phyloP scores from a whole-genome alignment of 2,797 vertebrate species.

The Vespertilio murinus region DNA sequence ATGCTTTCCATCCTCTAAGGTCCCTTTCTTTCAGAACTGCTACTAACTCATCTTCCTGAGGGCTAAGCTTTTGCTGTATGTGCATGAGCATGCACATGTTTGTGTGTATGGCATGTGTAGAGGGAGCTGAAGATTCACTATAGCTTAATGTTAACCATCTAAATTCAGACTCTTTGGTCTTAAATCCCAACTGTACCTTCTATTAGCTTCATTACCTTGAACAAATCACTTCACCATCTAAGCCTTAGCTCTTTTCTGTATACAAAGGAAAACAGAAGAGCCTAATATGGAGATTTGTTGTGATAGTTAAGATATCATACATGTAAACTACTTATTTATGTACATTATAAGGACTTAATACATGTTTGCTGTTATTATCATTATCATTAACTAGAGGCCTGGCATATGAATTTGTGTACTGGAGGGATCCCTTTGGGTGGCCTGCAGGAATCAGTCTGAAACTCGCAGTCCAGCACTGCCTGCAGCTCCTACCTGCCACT shows the following conservation, averaged over 20 bases:
- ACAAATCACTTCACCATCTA: not conserved
- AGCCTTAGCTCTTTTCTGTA: not conserved
- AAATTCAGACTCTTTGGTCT: not conserved
- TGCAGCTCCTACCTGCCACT: too few relatives aligned
- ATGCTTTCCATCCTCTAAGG: not conserved
- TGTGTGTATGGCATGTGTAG: not conserved
- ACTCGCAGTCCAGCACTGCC: too few relatives aligned
- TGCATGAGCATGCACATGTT: not conserved
- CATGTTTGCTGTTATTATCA: not conserved
- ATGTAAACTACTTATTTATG: not conserved
- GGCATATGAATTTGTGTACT: too few relatives aligned
- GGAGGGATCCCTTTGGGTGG: too few relatives aligned
- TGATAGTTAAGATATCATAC: constrained; percentile 10
- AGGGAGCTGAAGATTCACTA: not conserved
- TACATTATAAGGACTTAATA: constrained; percentile 15
- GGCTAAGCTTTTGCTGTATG: not conserved
- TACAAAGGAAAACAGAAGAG: not conserved
- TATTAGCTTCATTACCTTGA: constrained; percentile 4
- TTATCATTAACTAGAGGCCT: not conserved
- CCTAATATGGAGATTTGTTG: not conserved
- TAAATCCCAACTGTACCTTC: not conserved
- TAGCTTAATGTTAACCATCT: not conserved
- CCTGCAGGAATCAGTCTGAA: too few relatives aligned
- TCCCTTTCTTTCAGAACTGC: not conserved
- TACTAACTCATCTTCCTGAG: not conserved